Conservation (phyloP, 1,140 invertebrate genomes). For the Bombus sylvicola region DNA sequence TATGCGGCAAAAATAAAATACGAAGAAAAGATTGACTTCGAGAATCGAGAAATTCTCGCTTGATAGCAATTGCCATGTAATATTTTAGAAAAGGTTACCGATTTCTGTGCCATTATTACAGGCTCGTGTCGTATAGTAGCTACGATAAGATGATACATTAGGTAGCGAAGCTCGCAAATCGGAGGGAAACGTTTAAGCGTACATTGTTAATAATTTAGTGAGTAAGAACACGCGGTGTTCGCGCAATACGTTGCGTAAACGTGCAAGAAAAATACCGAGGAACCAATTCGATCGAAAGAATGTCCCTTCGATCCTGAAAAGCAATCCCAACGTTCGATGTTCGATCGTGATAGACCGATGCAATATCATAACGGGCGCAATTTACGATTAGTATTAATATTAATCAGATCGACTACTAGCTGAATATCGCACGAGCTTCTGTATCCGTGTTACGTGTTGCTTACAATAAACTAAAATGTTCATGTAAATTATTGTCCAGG, state of each 20-base stretch:
- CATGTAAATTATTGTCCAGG: not conserved
- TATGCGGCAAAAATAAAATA: not conserved
- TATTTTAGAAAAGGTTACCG: constrained; percentile 67
- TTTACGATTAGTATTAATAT: constrained; percentile 50
- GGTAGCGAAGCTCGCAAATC: constrained; percentile 46
- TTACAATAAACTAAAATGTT: constrained; percentile 76
- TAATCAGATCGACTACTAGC: constrained; percentile 37
- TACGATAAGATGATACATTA: constrained; percentile 34
- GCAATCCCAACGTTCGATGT: not conserved
- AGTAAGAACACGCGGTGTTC: constrained; percentile 33
- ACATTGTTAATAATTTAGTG: constrained; percentile 33
- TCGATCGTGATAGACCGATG: constrained; percentile 3
- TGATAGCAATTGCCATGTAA: constrained; percentile 36
- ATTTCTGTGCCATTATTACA: constrained; percentile 72
- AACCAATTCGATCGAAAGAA: not conserved
- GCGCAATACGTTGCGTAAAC: not conserved
- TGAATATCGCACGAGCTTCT: constrained; percentile 64
- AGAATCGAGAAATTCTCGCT: constrained; percentile 22
- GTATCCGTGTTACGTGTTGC: constrained; percentile 79
- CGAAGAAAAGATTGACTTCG: not conserved
- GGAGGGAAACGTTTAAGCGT: constrained; percentile 45
- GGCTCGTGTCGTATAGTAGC: constrained; percentile 63
- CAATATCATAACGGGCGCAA: constrained; percentile 1
- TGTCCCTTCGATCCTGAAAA: no score
- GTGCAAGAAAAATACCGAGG: not conserved